Conservation (phyloP, 1,140 invertebrate genomes). For the Ostrea denselamellosa region DNA sequence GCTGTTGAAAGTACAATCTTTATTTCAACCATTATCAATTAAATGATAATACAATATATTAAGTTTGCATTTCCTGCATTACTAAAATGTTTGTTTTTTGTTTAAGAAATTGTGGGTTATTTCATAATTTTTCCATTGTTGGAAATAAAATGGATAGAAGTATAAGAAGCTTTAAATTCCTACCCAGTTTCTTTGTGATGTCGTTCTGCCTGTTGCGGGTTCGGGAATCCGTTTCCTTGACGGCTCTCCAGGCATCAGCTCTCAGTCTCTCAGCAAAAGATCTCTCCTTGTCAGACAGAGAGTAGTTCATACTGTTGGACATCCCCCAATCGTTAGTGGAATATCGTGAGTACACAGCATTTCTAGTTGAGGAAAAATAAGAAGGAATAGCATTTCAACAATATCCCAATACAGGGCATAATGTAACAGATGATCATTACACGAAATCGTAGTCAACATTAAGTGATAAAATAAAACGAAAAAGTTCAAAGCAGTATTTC, state of each 20-base stretch:
- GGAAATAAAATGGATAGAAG: not conserved
- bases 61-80: no score
- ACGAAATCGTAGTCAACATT: no score
- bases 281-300: conserved; percentile 90
- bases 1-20: not conserved
- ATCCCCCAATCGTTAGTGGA: conserved; percentile 94
- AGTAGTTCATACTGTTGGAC: conserved; percentile 89
- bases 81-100: not conserved
- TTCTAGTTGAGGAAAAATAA: conserved; percentile 61
- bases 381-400: no score
- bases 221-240: conserved; percentile 77
- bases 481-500: no score
- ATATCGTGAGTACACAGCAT: conserved; percentile 82
- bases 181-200: conserved; percentile 78
- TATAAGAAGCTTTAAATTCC: not conserved
- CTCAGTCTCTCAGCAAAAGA: conserved; percentile 87
- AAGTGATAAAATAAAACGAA: no score
- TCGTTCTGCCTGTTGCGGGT: conserved; percentile 77
- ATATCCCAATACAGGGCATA: no score
- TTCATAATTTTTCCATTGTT: not conserved
- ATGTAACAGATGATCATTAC: no score
- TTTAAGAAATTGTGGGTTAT: not conserved
- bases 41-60: not conserved
- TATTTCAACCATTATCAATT: not conserved
- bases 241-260: conserved; percentile 76